These are phyloP conservation scores for Craterocephalus amniculus DNA, from an alignment of 2,797 vertebrate species.

Conservation along the genomic window DNA sequence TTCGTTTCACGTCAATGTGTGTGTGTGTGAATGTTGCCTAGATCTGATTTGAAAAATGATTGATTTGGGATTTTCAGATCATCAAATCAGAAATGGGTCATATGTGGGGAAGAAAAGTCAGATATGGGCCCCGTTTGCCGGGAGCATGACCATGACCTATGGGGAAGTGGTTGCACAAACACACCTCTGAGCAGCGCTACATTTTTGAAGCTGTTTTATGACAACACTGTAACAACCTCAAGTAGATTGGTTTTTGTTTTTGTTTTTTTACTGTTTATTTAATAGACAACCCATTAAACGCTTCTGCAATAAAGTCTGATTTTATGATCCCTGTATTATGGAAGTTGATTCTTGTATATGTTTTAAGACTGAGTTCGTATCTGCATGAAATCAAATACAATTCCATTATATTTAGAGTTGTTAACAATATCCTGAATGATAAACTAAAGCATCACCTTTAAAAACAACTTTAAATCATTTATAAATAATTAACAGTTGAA, in stretches of 20 bases:
- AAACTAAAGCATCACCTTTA: not conserved
- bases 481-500: too few relatives aligned
- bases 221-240: too few relatives aligned
- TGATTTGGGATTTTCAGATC: too few relatives aligned
- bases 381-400: not conserved
- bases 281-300: not conserved
- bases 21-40: too few relatives aligned
- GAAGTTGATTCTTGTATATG: not conserved
- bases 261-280: not conserved
- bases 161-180: not conserved
- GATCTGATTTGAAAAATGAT: too few relatives aligned
- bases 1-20: too few relatives aligned
- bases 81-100: too few relatives aligned
- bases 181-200: not conserved
- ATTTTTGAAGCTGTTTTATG: not conserved
- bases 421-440: not conserved
- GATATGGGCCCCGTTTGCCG: not conserved
- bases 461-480: too few relatives aligned
- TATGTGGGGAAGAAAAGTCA: too few relatives aligned
- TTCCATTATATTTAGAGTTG: not conserved
- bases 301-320: not conserved
- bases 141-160: not conserved
- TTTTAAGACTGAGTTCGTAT: not conserved
- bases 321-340: too few relatives aligned
- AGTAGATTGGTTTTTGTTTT: too few relatives aligned